Percentiles rank a stretch among this genome's conserved stretches.
Evolutionary conservation across 2,113 vertebrate genomes (phyloP).

Genomic region (Mastomys natalensis): DNA sequence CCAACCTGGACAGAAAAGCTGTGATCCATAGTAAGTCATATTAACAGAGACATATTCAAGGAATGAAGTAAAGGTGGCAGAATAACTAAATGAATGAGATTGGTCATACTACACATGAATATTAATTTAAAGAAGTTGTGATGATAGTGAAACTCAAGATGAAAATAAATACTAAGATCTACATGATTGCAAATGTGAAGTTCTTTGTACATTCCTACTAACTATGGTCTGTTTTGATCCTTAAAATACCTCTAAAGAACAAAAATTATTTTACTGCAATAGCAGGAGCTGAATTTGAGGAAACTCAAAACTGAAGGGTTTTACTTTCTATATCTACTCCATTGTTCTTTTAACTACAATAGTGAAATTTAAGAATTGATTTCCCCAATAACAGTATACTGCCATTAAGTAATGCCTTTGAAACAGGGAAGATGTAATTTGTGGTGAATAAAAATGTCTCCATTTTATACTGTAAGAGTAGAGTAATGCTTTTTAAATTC

Average conservation of each 20-base stretch:
- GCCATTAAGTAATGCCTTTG: neutral
- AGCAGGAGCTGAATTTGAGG: neutral
- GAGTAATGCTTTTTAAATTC: neutral
- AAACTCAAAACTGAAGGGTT: neutral
- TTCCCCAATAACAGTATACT: neutral
- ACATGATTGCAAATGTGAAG: neutral
- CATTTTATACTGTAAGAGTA: neutral
- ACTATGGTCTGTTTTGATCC: slow-evolving; percentile 11
- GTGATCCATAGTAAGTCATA: neutral
- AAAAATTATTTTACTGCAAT: neutral
- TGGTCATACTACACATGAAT: neutral
- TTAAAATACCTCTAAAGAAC: slow-evolving; percentile 33
- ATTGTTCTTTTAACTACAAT: neutral
- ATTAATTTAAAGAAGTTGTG: slow-evolving; percentile 29
- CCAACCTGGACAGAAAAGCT: neutral
- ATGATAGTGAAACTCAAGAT: neutral
- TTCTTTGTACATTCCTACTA: neutral
- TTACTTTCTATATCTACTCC: neutral
- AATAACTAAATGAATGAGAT: slow-evolving; percentile 21
- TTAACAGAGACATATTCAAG: neutral
- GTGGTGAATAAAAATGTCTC: neutral
- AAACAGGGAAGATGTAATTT: neutral
- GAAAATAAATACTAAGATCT: neutral
- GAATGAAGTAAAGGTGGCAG: neutral
- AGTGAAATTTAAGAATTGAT: slow-evolving; percentile 24